A percentile compares a stretch with the other conserved stretches of the same genome.
phyloP scores from a whole-genome alignment of 2,797 vertebrate species.

The Hylomyscus alleni region DNA sequence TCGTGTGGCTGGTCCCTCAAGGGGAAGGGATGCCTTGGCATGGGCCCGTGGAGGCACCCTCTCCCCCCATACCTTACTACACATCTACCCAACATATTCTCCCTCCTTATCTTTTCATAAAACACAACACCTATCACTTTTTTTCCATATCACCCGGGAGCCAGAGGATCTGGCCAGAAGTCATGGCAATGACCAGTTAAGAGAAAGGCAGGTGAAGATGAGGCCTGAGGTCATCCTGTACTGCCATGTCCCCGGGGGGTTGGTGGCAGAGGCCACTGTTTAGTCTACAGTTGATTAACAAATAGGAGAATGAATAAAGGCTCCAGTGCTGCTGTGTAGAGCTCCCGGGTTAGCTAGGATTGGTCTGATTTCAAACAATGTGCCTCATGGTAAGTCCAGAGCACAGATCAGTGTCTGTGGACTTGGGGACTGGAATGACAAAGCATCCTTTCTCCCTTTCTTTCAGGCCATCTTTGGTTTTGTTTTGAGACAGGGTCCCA shows the following conservation, averaged over 20 bases:
- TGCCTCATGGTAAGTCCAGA: no score
- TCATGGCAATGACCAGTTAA: not conserved
- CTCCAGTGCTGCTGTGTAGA: rapidly evolving
- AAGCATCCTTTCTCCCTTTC: no score
- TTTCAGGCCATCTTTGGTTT: not conserved
- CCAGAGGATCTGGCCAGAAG: not conserved
- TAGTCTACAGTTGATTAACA: not conserved
- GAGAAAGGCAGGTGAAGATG: not conserved
- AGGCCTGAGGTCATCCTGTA: not conserved
- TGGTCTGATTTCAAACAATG: not conserved
- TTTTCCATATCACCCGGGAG: not conserved
- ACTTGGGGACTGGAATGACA: not conserved
- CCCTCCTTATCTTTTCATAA: no score
- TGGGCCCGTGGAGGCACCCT: no score
- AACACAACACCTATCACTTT: no score
- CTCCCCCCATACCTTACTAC: no score
- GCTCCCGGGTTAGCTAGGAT: not conserved
- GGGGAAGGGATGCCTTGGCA: no score
- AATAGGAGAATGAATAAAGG: not conserved
- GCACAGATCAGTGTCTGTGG: not conserved
- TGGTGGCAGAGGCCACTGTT: not conserved
- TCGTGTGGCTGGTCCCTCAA: no score
- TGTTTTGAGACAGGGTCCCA: not conserved
- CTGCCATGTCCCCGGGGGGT: not conserved
- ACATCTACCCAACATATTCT: no score